Evolutionary conservation across 2,113 vertebrate species (phyloP).

Genomic region (Ciconia maguari): DNA sequence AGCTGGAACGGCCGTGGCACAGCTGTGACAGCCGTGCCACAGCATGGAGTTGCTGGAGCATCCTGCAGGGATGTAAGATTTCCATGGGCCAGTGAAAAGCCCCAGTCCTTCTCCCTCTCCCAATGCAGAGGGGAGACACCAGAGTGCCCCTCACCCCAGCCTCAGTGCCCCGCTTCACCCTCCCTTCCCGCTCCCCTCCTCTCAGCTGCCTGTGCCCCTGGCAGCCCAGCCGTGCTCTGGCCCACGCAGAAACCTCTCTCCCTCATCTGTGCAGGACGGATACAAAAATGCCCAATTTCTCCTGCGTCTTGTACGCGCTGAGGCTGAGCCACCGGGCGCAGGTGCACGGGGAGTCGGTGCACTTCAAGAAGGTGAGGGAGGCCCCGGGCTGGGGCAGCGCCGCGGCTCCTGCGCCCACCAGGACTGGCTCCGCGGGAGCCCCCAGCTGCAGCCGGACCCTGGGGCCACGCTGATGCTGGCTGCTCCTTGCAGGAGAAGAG

Average conservation of each 20-base stretch:
- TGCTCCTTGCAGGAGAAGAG: neutral
- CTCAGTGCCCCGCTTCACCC: neutral
- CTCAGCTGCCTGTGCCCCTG: neutral
- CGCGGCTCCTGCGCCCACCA: accelerated
- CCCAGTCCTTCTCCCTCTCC: neutral
- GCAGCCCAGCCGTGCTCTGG: neutral
- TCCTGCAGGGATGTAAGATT: neutral
- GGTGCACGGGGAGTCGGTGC: constrained; percentile 25
- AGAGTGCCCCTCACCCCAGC: neutral
- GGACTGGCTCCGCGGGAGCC: neutral
- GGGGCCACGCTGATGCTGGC: accelerated
- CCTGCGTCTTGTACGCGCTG: constrained; percentile 73
- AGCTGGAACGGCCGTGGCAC: neutral
- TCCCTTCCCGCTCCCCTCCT: neutral
- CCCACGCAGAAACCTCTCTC: neutral
- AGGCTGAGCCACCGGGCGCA: constrained; percentile 18
- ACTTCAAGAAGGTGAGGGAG: constrained; percentile 65
- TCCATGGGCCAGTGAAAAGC: neutral
- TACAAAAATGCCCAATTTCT: constrained; percentile 75
- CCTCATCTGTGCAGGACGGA: constrained; percentile 58
- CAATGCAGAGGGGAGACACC: neutral
- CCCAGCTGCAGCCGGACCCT: accelerated
- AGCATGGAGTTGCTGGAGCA: neutral
- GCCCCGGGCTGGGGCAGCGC: accelerated
- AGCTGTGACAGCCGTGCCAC: neutral